These are phyloP conservation scores for Epizoanthus ramosus DNA, from an alignment of 92 coral and sea anemone genomes.

Conservation along the genomic window DNA sequence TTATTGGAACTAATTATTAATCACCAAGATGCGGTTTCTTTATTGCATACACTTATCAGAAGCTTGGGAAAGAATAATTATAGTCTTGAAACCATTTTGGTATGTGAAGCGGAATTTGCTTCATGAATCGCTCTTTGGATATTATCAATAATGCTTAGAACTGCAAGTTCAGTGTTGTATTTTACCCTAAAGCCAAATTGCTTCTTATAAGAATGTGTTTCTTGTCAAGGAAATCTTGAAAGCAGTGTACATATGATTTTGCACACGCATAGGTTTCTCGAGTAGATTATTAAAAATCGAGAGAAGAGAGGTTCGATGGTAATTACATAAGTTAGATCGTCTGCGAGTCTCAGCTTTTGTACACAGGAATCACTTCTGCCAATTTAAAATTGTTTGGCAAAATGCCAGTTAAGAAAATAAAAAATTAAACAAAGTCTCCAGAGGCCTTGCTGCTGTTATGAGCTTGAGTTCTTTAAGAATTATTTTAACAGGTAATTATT, in stretches of 20 bases:
- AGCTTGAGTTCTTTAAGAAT: background rate
- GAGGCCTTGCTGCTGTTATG: background rate
- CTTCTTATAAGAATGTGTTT: constrained; percentile 35
- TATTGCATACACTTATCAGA: no score
- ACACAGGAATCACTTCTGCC: background rate
- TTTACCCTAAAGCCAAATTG: constrained; percentile 47
- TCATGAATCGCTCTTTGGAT: constrained; percentile 56
- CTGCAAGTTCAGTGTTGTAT: constrained; percentile 46
- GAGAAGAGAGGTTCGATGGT: background rate
- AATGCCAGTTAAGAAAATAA: background rate
- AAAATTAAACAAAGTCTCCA: background rate
- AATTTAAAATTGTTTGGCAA: background rate
- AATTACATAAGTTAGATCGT: background rate
- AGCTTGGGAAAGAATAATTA: no score
- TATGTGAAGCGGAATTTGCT: no score
- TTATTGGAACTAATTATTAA: no score
- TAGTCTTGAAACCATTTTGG: no score
- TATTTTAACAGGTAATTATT: background rate
- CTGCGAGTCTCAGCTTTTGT: background rate
- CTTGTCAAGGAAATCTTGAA: constrained; percentile 35
- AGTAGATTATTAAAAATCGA: no score
- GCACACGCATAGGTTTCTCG: background rate
- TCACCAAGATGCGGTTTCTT: no score
- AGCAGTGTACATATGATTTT: no score
- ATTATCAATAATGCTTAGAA: constrained; percentile 48